Evolutionary conservation across 2,888 invertebrate species (phyloP), one percentile per base, ranked within the genome.

Genomic region (Tiphia femorata): DNA sequence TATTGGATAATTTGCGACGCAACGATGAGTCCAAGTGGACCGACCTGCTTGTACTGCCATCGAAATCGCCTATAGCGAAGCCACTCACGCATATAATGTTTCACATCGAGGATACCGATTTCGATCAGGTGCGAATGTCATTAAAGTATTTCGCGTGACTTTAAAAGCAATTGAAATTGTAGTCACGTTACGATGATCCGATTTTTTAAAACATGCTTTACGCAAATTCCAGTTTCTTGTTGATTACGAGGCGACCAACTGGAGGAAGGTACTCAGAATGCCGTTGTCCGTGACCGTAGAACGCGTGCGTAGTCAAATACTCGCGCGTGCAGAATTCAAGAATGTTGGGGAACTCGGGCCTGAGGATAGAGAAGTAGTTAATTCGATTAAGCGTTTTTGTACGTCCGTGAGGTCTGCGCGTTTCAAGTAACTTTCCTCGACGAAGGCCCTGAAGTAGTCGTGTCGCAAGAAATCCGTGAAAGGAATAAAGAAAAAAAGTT

Each of bases 91-190:
- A 91, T 75, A 88, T 89, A 5, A 93, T 94, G 93, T 94, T 94
- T 75, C 92, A 92, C 74, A 92, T 94, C 54, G 93, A 92, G 8
- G 86, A 89, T 58, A 85, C 86, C 14, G 88, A 90, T 0, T 94
- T 94, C 77, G 93, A 94, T 84, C 91, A 93, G 87, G 92, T 92
- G 72, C 44, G 53, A n/a, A n/a, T n/a, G n/a, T n/a, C n/a, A n/a
- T n/a, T n/a, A n/a, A n/a, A n/a, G n/a, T n/a, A n/a, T n/a, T n/a
- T n/a, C n/a, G n/a, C n/a, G n/a, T n/a, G n/a, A 12, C 7, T 6
- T 5, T 5, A 12, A 35, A 35, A 8, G 14, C 35, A 35, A 5
- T 6, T 5, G n/a, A 7, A 10, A 35, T 35, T 12, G 8, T 10
- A 8, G 5, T 12, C 35, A 7, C 14, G 35, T 5, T 35, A 19